Evolutionary conservation across 2,113 vertebrate species (phyloP), one percentile per base, ranked within the genome.

Genomic region (Percopsis transmontana): DNA sequence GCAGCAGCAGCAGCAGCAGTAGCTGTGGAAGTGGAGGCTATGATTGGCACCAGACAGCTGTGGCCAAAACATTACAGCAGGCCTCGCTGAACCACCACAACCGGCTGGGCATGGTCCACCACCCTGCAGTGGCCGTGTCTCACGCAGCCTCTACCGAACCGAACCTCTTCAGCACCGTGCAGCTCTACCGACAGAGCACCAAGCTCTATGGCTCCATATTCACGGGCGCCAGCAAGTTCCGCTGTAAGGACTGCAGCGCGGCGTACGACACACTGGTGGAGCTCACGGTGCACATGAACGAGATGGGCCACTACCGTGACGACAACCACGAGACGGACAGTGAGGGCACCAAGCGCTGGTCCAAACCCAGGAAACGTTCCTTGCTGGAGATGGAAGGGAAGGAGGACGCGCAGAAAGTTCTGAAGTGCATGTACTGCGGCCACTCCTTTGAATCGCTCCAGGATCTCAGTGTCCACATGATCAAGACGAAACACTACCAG

Each of bases 401-500:
- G 72, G 97, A 99, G 73, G 97, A 99, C 2, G 97, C 97, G 21
- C 97, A 99, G 89, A 99, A 99, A 85, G 97, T 99, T 58, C 89
- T 99, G 19, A 99, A 99, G 85, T 99, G 97, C 85, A 98, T 99
- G 97, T 99, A 99, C 91, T 99, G 97, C 66, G 97, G 97, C 61
- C 97, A 99, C 91, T 98, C 97, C 24, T 99, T 99, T 77, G 97
- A 99, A 92, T 99, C 97, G 68, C 95, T 99, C 53, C 97, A 99
- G 87, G 97, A 99, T 91, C 84, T 99, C 77, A 99, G 97, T 57
- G 97, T 99, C 74, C 97, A 99, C 51, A 99, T 99, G 97, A 99
- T 99, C 83, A 99, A 99, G 94, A 99, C 97, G 0, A 99, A 99
- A 97, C 97, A 99, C 93, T 99, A 99, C 94, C 97, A 99, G 92